Evolutionary conservation across 2,888 invertebrate species (phyloP).

Genomic region (Plagodis dolabraria): DNA sequence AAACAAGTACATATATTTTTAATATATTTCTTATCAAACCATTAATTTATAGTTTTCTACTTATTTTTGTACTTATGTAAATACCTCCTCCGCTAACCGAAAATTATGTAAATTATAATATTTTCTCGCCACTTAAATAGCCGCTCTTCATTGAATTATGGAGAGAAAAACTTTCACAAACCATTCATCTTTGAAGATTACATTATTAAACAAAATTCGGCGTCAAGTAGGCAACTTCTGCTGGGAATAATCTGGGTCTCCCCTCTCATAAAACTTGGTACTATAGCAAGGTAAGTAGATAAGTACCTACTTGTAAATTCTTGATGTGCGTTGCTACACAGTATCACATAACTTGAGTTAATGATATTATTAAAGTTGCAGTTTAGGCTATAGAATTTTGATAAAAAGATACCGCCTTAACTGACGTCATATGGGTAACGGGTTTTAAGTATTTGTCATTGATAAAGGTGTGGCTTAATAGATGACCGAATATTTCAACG

Average conservation of each 20-base stretch:
- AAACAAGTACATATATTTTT: no score
- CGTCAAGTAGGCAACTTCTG: conserved; percentile 32
- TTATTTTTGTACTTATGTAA: no score
- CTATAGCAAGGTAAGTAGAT: conserved; percentile 43
- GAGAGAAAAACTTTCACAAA: conserved; percentile 34
- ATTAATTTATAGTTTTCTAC: no score
- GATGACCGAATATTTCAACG: no score
- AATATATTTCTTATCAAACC: no score
- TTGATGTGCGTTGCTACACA: conserved; percentile 31
- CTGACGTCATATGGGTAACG: no score
- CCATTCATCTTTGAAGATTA: conserved; percentile 39
- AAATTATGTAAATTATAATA: conserved; percentile 4
- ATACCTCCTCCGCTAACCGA: background rate
- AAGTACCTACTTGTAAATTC: conserved; percentile 50
- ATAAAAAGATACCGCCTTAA: no score
- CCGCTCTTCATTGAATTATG: conserved; percentile 14
- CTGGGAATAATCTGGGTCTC: conserved; percentile 36
- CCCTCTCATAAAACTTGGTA: conserved; percentile 48
- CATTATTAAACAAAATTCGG: conserved; percentile 41
- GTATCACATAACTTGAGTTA: conserved; percentile 33
- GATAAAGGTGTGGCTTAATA: background rate
- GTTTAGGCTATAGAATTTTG: no score
- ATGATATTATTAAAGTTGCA: no score
- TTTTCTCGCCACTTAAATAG: conserved; percentile 1
- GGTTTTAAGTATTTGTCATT: no score